Conservation (phyloP, 2,888 invertebrate species). For the Stegophylla sp. region DNA sequence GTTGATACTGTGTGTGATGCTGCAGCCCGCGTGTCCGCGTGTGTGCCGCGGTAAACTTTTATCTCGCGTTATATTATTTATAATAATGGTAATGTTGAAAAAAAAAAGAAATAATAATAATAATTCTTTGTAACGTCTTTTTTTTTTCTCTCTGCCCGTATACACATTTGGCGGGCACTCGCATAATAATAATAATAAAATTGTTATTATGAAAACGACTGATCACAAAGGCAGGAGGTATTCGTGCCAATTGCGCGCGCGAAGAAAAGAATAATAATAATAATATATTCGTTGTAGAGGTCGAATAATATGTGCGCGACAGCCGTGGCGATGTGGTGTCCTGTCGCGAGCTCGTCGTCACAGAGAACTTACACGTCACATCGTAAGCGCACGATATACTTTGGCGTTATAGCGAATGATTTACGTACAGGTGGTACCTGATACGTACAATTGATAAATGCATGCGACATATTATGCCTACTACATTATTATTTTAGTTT, state of each 20-base stretch:
- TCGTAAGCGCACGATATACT: background rate
- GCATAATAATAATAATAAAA: no score
- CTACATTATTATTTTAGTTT: no score
- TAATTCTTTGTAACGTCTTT: background rate
- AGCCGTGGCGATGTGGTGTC: background rate
- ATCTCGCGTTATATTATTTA: background rate
- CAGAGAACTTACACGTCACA: no score
- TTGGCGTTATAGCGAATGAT: background rate
- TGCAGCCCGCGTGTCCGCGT: background rate
- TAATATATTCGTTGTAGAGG: conserved; percentile 7
- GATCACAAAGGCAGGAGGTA: no score
- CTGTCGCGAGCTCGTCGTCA: background rate
- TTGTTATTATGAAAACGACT: no score
- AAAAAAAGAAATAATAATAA: background rate
- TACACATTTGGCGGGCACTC: background rate
- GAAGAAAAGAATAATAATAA: conserved; percentile 22
- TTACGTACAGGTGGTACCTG: no score
- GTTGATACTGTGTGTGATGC: no score
- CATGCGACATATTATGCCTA: no score
- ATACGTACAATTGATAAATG: no score
- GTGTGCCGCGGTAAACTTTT: conserved; percentile 41
- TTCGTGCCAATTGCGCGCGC: background rate
- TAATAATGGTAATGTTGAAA: background rate
- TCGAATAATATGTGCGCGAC: conserved; percentile 2
- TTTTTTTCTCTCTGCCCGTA: background rate